Conservation (phyloP, 2,888 invertebrate genomes). For the Drosophila imparisetae region DNA sequence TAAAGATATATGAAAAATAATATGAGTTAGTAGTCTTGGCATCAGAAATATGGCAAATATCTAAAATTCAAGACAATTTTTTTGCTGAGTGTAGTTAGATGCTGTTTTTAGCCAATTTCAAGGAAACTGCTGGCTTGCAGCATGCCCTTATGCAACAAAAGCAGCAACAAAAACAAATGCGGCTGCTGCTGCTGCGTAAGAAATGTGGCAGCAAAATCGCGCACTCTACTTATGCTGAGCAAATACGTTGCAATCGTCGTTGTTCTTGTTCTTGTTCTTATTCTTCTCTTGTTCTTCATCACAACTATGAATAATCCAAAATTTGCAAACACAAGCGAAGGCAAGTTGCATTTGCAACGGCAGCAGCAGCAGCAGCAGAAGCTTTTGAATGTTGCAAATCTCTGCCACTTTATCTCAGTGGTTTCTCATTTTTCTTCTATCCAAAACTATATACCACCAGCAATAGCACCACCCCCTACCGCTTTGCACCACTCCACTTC, state of each 20-base stretch:
- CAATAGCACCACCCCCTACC: not conserved
- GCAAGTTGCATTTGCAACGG: conserved; percentile 49
- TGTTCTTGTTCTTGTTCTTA: conserved; percentile 43
- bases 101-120: conserved; percentile 60
- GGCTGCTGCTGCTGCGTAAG: conserved; percentile 59
- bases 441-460: conserved; percentile 50
- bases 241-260: conserved; percentile 58
- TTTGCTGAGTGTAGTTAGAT: not conserved
- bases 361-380: conserved; percentile 49
- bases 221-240: conserved; percentile 72
- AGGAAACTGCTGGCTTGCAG: conserved; percentile 53
- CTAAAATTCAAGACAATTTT: not conserved
- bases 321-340: conserved; percentile 70
- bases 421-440: conserved; percentile 76
- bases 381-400: conserved; percentile 78
- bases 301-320: conserved; percentile 76
- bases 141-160: conserved; percentile 43
- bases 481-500: conserved; percentile 2
- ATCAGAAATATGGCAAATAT: not conserved
- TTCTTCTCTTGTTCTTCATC: conserved; percentile 43
- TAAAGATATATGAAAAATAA: no score
- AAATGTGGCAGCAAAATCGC: conserved; percentile 56
- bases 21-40: not conserved
- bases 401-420: conserved; percentile 79
- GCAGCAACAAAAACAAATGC: conserved; percentile 18